Evolutionary conservation across 2,888 invertebrate genomes (phyloP).

Genomic region (Perizoma flavofasciatum): DNA sequence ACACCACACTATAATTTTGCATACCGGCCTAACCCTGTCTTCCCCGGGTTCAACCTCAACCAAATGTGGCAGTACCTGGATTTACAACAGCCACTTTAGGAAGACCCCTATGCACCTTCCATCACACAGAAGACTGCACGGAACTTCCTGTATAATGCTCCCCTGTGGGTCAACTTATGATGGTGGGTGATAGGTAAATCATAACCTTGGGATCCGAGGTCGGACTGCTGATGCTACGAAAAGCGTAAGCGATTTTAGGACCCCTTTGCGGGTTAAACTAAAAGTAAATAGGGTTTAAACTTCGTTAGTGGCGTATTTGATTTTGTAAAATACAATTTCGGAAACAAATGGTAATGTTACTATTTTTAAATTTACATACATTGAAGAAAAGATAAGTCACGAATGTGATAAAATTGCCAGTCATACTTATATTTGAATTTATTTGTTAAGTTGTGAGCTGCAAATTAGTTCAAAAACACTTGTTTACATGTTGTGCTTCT

Average conservation of each 20-base stretch:
- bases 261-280: conserved; percentile 42
- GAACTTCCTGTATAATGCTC: conserved; percentile 13
- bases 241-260: conserved; percentile 54
- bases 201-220: conserved; percentile 49
- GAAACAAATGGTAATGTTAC: background rate
- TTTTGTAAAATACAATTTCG: conserved; percentile 7
- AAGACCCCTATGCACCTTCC: conserved; percentile 40
- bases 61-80: conserved; percentile 66
- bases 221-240: conserved; percentile 49
- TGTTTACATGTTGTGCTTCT: no score
- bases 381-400: no score
- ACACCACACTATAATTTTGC: conserved; percentile 31
- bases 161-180: conserved; percentile 30
- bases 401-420: no score
- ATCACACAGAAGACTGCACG: conserved; percentile 13
- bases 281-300: conserved; percentile 39
- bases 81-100: conserved; percentile 46
- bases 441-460: no score
- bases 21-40: conserved; percentile 30
- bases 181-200: conserved; percentile 48
- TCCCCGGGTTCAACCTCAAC: conserved; percentile 54
- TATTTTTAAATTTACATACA: background rate
- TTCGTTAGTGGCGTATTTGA: conserved; percentile 30
- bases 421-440: no score
- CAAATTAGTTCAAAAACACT: no score